Conservation (phyloP, 1,140 invertebrate genomes). For the Nasonia longicornis region DNA sequence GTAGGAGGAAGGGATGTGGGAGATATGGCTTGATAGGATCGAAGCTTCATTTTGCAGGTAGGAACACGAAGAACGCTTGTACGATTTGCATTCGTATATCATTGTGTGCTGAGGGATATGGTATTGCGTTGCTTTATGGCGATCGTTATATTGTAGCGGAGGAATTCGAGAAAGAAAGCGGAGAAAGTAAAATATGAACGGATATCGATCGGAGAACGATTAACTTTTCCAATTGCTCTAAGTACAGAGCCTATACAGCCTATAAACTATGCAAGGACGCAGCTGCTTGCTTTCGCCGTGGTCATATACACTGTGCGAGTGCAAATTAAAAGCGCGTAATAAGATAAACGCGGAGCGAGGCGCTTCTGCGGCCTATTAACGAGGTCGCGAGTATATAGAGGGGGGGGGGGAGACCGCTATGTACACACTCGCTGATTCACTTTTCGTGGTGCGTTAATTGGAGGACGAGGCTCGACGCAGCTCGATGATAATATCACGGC, state of each 20-base stretch:
- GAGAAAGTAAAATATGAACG: no score
- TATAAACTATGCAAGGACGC: not conserved
- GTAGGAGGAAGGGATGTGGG: conserved; percentile 2
- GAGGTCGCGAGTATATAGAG: not conserved
- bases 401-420: not conserved
- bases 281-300: not conserved
- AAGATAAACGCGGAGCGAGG: not conserved
- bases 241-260: no score
- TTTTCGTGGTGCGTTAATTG: conserved; percentile 24
- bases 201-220: no score
- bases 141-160: not conserved
- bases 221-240: no score
- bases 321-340: not conserved
- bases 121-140: not conserved
- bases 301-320: not conserved
- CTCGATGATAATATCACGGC: not conserved
- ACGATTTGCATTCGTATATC: not conserved
- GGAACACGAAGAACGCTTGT: not conserved
- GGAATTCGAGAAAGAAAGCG: no score
- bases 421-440: not conserved
- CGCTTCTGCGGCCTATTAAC: not conserved
- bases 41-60: not conserved
- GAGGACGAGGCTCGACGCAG: not conserved
- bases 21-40: not conserved
- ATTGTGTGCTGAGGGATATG: not conserved